phyloP scores from a whole-genome alignment of 1,140 invertebrate species.

The Planococcus citri region DNA sequence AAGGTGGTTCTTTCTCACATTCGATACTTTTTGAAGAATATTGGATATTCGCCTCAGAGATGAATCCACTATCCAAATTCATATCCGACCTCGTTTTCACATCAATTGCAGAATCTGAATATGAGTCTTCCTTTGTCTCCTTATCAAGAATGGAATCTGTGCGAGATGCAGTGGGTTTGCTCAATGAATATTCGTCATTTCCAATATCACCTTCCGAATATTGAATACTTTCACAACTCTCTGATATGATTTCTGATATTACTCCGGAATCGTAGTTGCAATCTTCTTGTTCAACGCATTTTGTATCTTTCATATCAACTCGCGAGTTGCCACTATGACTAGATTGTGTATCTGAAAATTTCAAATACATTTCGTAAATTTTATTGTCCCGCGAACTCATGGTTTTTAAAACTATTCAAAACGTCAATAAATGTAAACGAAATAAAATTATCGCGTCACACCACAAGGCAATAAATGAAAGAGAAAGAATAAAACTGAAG shows the following conservation, averaged over 20 bases:
- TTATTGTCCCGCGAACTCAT: not conserved
- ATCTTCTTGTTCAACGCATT: not conserved
- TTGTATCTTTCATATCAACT: not conserved
- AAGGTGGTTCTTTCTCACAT: too few relatives aligned
- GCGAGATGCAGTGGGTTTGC: not conserved
- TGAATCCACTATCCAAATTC: slow-evolving; percentile 2
- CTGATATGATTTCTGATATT: not conserved
- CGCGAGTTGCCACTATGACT: not conserved
- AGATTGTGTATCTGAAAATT: slow-evolving; percentile 3
- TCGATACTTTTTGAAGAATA: too few relatives aligned
- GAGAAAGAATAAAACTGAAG: too few relatives aligned
- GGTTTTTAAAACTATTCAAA: too few relatives aligned
- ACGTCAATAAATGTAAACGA: too few relatives aligned
- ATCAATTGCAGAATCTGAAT: not conserved
- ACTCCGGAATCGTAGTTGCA: not conserved
- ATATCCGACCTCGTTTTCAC: not conserved
- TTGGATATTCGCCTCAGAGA: not conserved
- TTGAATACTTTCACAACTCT: not conserved
- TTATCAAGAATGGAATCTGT: not conserved
- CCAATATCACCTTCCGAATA: not conserved
- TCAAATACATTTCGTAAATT: not conserved
- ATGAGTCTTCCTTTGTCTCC: not conserved
- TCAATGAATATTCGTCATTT: not conserved
- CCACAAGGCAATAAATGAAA: too few relatives aligned
- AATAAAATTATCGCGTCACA: too few relatives aligned